Base-by-base conservation (phyloP, 2,888 invertebrate genomes). In the Branchipolynoe longqiensis region DNA sequence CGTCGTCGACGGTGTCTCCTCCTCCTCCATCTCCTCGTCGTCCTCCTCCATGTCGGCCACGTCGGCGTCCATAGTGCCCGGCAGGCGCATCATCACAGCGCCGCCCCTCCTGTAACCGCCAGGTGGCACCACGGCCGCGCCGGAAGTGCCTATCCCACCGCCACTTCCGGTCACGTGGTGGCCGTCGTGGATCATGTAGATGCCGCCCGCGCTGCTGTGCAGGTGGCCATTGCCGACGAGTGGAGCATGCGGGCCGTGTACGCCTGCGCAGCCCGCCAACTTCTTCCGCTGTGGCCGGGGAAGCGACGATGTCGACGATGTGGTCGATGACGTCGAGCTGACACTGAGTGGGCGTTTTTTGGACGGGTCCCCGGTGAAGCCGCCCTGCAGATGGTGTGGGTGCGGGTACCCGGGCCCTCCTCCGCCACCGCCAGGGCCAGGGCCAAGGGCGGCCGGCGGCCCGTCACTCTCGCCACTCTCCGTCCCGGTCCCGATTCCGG, bases 241-340 rank as follows among this genome's bases (percentile, higher is more conserved):
- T 22, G 78, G 78, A 48, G 22, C 48, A n/a, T n/a, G n/a, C n/a
- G n/a, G n/a, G n/a, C n/a, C n/a, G n/a, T n/a, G n/a, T n/a, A n/a
- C n/a, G 22, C 33, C 33, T 18, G 25, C 31, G 31, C 28, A 12
- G 73, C n/a, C n/a, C 0, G 87, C 85, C 33, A 85, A 48, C 88
- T 92, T 92, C 86, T 87, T 87, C 69, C 90, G 86, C 85, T 87
- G 88, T n/a, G 89, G 89, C 41, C 91, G 86, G 56, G 91, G 91
- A 36, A 92, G 89, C 0, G 93, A 93, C 3, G 90, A 91, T 4
- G 90, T 87, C 8, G 93, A 91, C 31, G 92, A 90, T 14, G 92
- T 91, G 6, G 93, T 91, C 0, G 94, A 94, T 1, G 93, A 93
- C 87, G 92, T 91, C 8, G 94, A 94, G 85, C 92, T 93, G 82